Base-by-base conservation (phyloP, 2,113 vertebrate species). In the Casuarius casuarius region DNA sequence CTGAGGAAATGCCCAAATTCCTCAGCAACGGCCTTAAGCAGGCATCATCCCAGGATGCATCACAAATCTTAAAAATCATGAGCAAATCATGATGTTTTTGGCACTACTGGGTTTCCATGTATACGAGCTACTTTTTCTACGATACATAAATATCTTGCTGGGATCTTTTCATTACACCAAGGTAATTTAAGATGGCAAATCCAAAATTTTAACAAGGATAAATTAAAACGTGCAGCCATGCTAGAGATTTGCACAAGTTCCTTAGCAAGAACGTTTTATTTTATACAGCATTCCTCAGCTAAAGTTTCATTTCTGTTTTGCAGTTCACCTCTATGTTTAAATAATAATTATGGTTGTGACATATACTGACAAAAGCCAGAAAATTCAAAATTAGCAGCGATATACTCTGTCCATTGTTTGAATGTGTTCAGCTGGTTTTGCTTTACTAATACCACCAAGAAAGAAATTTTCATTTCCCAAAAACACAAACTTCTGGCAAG, bases 401-500 rank as follows among this genome's bases (percentile, higher is more conserved):
- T 87, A 16, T 18, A 26, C 70, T 90, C 87, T 51, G n/a, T 88
- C 89, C 89, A 92, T 93, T 96, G 79, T 94, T 97, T 97, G 93
- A 97, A 91, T 40, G 79, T 68, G 72, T 92, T 98, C 95, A 97
- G 90, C 85, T 96, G 97, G 79, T 97, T 97, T 96, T 98, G 89
- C 85, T 97, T 93, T 96, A 82, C 86, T 90, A 92, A 75, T 96
- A 98, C 87, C 91, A 97, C 91, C 78, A 90, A 97, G 97, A 95
- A 65, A 94, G 95, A 97, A 96, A 95, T 85, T 75, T 95, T 97
- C 89, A 28, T 95, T 95, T 94, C 89, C 75, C 95, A 84, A 94
- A 90, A 95, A 97, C 74, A 94, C 95, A 94, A 93, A 84, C 63
- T 92, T 94, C 92, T 97, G 95, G 94, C 96, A 90, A 96, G 73